These are phyloP conservation scores for Bombylius major DNA, from an alignment of 2,888 invertebrate species.

Conservation along the genomic window DNA sequence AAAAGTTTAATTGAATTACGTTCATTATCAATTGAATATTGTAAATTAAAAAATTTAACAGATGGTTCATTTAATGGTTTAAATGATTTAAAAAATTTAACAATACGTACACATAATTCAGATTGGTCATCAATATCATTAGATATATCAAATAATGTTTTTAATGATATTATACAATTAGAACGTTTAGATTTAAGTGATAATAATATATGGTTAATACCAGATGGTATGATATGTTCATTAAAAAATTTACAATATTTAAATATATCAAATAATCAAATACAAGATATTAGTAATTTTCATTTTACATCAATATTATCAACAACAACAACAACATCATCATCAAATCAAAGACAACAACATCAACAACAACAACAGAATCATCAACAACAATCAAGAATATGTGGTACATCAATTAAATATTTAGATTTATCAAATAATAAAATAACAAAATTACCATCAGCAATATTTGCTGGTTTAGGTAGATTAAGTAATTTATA, in stretches of 20 bases:
- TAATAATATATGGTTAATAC: constrained; percentile 82
- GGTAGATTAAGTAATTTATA: constrained; percentile 66
- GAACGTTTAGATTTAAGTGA: constrained; percentile 74
- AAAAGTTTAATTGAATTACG: constrained; percentile 68
- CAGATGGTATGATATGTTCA: constrained; percentile 74
- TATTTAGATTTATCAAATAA: constrained; percentile 73
- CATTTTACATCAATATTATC: constrained; percentile 58
- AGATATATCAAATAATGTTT: constrained; percentile 67
- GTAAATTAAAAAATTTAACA: constrained; percentile 76
- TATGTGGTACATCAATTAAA: constrained; percentile 54
- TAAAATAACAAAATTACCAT: constrained; percentile 70
- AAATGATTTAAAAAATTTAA: constrained; percentile 69
- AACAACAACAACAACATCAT: constrained; percentile 23
- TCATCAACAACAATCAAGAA: constrained; percentile 21
- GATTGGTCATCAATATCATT: constrained; percentile 77
- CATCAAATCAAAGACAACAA: too few species aligned
- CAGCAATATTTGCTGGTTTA: constrained; percentile 67
- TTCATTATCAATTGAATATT: constrained; percentile 71
- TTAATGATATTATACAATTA: constrained; percentile 63
- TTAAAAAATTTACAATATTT: constrained; percentile 64
- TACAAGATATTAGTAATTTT: constrained; percentile 77
- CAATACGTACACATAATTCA: constrained; percentile 71
- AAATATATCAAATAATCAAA: constrained; percentile 74
- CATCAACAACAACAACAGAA: too few species aligned
- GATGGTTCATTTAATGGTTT: constrained; percentile 69